Base-by-base conservation (phyloP, 2,888 invertebrate genomes). In the Cryptocephalus moraei region DNA sequence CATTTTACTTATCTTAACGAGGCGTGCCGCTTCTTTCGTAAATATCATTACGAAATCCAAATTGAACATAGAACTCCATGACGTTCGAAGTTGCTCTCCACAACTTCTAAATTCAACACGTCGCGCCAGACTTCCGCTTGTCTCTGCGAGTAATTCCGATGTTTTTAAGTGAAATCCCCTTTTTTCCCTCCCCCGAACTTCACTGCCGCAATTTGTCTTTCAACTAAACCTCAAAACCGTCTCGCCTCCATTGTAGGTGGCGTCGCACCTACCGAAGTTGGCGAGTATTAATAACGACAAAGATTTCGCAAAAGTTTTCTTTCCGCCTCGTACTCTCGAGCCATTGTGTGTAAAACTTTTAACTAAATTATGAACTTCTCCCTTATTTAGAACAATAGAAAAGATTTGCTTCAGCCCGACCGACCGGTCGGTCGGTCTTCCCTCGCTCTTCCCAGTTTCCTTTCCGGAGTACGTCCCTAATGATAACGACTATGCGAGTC, bases 351-450 rank as follows among this genome's bases (percentile, higher is more conserved):
- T 45, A 36, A 55, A 57, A 52, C 13, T 55, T 56, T 57, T 57
- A 57, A 57, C 58, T 56, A 51, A 58, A 57, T 58, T 56, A 58
- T 57, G 56, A 53, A 57, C 53, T 54, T 56, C 52, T 50, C 45
- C 56, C 44, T 55, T 56, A 55, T 53, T 53, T 50, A 48, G 54
- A 55, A 56, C 56, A 55, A 58, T 54, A 50, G 53, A 42, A 51
- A 46, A 50, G 54, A 56, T 36, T 36, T 36, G 12, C 36, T 36
- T 36, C 36, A 12, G n/a, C 12, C 36, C 36, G 36, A 11, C 11
- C 12, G 36, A 22, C 22, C 22, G 22, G 22, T 22, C 22, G n/a
- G n/a, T 22, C 22, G 22, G 2, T 22, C 22, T 22, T 4, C n/a
- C 22, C 6, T 22, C 22, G 22, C 22, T 36, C 36, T 6, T 36